Percentiles rank a stretch among this genome's conserved stretches.
These are phyloP conservation scores for Acleris laterana DNA, from an alignment of 2,888 invertebrate genomes.

Conservation along the genomic window DNA sequence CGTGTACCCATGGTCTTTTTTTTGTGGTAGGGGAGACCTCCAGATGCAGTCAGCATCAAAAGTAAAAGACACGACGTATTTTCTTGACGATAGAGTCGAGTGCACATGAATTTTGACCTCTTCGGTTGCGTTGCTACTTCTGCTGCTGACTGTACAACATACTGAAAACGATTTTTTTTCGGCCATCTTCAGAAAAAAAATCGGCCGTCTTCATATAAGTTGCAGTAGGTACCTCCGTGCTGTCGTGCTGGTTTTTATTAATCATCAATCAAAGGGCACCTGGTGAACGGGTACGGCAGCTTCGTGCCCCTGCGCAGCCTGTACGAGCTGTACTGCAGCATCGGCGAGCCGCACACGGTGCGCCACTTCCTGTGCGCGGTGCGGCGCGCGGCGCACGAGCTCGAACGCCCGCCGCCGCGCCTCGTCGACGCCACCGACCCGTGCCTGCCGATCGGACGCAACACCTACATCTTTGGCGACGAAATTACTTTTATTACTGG, in stretches of 20 bases:
- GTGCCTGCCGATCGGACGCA: conserved; percentile 56
- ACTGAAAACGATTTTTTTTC: too few relatives aligned
- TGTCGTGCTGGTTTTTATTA: neutral
- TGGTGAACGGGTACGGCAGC: conserved; percentile 62
- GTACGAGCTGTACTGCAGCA: conserved; percentile 69
- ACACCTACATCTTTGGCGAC: conserved; percentile 66
- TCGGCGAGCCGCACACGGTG: conserved; percentile 78
- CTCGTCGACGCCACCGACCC: conserved; percentile 53
- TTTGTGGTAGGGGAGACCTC: too few relatives aligned
- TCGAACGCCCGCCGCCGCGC: conserved; percentile 46
- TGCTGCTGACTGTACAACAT: too few relatives aligned
- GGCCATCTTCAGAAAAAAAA: too few relatives aligned
- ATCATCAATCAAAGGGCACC: conserved; percentile 50
- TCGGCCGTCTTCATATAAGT: too few relatives aligned
- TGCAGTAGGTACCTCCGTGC: too few relatives aligned
- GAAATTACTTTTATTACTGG: conserved; percentile 63
- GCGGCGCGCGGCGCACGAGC: conserved; percentile 55
- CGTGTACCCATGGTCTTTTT: too few relatives aligned
- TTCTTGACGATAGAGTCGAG: too few relatives aligned
- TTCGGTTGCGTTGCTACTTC: too few relatives aligned
- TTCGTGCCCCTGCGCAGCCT: conserved; percentile 71
- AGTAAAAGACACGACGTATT: too few relatives aligned
- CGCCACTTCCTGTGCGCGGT: conserved; percentile 65
- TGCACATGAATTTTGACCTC: too few relatives aligned
- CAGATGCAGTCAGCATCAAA: too few relatives aligned